phyloP scores from a whole-genome alignment of 2,888 invertebrate species.

The Marasmarcha lunaedactyla region DNA sequence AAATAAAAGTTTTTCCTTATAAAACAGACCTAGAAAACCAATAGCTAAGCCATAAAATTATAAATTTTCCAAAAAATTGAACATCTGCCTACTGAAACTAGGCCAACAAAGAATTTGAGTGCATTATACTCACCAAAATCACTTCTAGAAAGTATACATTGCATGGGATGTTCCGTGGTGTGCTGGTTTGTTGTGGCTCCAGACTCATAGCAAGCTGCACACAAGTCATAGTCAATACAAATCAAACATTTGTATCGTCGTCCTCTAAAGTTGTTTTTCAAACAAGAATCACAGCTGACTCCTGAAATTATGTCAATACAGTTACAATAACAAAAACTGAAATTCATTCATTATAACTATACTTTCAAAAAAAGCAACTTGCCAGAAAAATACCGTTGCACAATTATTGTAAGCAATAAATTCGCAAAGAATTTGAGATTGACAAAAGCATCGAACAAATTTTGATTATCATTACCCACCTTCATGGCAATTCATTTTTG shows the following conservation, averaged over 20 bases:
- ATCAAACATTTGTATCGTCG: conserved; percentile 98
- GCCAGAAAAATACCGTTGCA: neutral
- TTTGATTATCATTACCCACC: conserved; percentile 80
- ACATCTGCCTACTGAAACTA: no score
- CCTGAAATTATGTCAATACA: conserved; percentile 75
- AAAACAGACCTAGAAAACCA: no score
- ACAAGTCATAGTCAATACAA: conserved; percentile 99
- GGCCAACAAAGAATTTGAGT: conserved; percentile 9
- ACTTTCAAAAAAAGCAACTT: conserved; percentile 4
- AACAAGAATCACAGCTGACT: conserved; percentile 99
- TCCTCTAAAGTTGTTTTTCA: conserved; percentile 97
- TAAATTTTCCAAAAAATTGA: no score
- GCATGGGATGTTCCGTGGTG: conserved; percentile 97
- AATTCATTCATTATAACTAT: neutral
- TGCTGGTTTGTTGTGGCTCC: conserved; percentile 93
- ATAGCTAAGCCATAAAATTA: no score
- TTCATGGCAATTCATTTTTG: conserved; percentile 94
- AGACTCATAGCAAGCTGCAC: conserved; percentile 94
- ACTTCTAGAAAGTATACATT: conserved; percentile 96
- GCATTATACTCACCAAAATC: conserved; percentile 86
- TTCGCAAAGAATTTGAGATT: conserved; percentile 18
- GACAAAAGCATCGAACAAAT: conserved; percentile 66
- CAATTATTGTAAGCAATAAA: conserved; percentile 4
- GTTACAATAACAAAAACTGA: conserved; percentile 26
- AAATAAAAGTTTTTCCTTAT: no score